A percentile compares a stretch with the other conserved stretches of the same genome.
Conservation (phyloP, 2,888 invertebrate genomes). For the Drosophila parthenogenetica region DNA sequence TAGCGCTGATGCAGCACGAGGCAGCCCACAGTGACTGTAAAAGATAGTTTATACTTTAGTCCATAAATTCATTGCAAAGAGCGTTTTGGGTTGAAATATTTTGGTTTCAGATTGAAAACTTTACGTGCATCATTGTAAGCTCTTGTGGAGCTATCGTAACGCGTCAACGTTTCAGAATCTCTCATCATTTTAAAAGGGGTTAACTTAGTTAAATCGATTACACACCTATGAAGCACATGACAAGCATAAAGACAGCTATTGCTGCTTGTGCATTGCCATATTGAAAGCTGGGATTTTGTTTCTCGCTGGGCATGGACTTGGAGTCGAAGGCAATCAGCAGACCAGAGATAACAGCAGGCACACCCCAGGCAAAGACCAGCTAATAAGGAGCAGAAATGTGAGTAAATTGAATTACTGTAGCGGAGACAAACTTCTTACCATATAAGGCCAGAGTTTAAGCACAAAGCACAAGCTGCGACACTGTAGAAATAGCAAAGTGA, state of each 20-base stretch:
- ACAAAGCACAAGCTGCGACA: conserved; percentile 94
- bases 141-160: conserved; percentile 52
- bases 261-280: conserved; percentile 92
- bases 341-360: conserved; percentile 89
- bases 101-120: conserved; percentile 84
- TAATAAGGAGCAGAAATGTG: conserved; percentile 73
- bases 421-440: conserved; percentile 83
- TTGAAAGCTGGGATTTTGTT: conserved; percentile 91
- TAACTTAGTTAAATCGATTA: not conserved
- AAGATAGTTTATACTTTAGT: conserved; percentile 1
- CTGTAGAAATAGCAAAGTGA: conserved; percentile 92
- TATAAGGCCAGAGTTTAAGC: conserved; percentile 90
- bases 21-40: conserved; percentile 91
- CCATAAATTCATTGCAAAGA: fast-evolving
- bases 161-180: conserved; percentile 47
- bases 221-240: conserved; percentile 91
- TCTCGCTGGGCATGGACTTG: conserved; percentile 86
- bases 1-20: conserved; percentile 93
- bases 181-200: conserved; percentile 45
- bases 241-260: conserved; percentile 90
- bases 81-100: not conserved
- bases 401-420: not conserved
- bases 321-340: conserved; percentile 87
- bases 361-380: conserved; percentile 87
- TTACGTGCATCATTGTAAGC: conserved; percentile 79